Percentiles rank a stretch among this genome's conserved stretches.
phyloP scores from a whole-genome alignment of 2,113 vertebrate genomes.

The Colossoma macropomum region DNA sequence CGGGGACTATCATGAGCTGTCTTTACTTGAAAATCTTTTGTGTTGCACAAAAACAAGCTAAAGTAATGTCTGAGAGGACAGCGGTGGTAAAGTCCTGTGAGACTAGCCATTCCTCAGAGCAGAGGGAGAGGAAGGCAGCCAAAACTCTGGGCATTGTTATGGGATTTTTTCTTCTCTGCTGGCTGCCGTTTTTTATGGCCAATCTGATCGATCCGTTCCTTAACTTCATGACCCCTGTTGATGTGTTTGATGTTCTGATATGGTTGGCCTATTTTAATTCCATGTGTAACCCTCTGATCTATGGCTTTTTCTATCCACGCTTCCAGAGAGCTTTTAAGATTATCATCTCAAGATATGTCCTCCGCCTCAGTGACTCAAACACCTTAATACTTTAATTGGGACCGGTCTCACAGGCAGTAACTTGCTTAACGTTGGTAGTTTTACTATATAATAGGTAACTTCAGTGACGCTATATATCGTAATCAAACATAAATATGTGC shows the following conservation, averaged over 20 bases:
- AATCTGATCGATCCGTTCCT: constrained; percentile 47
- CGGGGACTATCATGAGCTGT: constrained; percentile 42
- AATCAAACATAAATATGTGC: too few relatives aligned
- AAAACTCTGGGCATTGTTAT: constrained; percentile 55
- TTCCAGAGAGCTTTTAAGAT: constrained; percentile 54
- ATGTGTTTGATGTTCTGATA: constrained; percentile 54
- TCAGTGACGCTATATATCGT: too few relatives aligned
- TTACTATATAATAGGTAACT: too few relatives aligned
- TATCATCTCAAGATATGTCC: constrained; percentile 24
- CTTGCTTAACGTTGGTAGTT: too few relatives aligned
- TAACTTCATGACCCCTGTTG: constrained; percentile 36
- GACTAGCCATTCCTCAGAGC: constrained; percentile 16
- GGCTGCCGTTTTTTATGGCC: constrained; percentile 50
- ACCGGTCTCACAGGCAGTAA: too few relatives aligned
- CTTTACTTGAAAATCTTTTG: constrained; percentile 51
- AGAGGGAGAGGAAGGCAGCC: constrained; percentile 34
- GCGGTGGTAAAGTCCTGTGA: neutral
- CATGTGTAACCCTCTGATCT: constrained; percentile 52
- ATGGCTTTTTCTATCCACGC: constrained; percentile 51
- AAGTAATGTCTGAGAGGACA: constrained; percentile 40
- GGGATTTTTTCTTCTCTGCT: constrained; percentile 49
- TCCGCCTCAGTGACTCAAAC: neutral
- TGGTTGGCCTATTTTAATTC: constrained; percentile 58
- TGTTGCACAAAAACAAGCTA: constrained; percentile 47
- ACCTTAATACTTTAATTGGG: neutral